phyloP scores from a whole-genome alignment of 1,140 invertebrate genomes.

The Euwallacea similis region DNA sequence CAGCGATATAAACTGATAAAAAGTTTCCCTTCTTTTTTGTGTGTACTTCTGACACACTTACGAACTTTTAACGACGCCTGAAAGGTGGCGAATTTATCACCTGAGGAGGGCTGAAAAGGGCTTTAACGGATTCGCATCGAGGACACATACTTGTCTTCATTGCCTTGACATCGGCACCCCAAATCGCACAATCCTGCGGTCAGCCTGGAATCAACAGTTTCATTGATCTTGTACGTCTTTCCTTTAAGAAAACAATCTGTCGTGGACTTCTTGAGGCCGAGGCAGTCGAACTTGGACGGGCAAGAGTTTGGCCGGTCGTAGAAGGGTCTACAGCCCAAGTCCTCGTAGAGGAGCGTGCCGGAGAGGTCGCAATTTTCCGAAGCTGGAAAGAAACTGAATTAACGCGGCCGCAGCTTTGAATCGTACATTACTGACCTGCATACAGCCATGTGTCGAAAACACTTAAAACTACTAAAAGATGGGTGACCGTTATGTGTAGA shows the following conservation, averaged over 20 bases:
- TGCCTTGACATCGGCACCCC: slow-evolving; percentile 36
- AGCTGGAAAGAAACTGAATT: slow-evolving; percentile 16
- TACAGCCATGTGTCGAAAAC: background rate
- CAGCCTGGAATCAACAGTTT: slow-evolving; percentile 33
- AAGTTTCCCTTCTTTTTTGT: background rate
- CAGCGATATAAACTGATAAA: background rate
- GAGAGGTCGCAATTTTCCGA: slow-evolving; percentile 19
- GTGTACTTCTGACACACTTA: too few species aligned
- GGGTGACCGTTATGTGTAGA: slow-evolving; percentile 16
- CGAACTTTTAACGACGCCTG: too few species aligned
- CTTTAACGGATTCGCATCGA: background rate
- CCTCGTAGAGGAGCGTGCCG: slow-evolving; percentile 39
- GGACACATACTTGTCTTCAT: slow-evolving; percentile 29
- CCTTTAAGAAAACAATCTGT: slow-evolving; percentile 31
- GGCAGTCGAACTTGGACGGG: slow-evolving; percentile 33
- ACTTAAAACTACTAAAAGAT: background rate
- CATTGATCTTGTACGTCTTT: slow-evolving; percentile 30
- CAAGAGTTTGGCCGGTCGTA: slow-evolving; percentile 18
- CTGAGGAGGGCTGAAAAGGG: background rate
- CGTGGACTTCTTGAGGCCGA: slow-evolving; percentile 29
- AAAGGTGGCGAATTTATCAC: too few species aligned
- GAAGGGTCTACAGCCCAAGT: slow-evolving; percentile 35
- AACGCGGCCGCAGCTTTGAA: background rate
- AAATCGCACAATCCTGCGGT: slow-evolving; percentile 31
- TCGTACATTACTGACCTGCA: slow-evolving; percentile 19